These are phyloP conservation scores for Triplophysa yarkandensis DNA, from an alignment of 2,797 vertebrate species.

Conservation along the genomic window DNA sequence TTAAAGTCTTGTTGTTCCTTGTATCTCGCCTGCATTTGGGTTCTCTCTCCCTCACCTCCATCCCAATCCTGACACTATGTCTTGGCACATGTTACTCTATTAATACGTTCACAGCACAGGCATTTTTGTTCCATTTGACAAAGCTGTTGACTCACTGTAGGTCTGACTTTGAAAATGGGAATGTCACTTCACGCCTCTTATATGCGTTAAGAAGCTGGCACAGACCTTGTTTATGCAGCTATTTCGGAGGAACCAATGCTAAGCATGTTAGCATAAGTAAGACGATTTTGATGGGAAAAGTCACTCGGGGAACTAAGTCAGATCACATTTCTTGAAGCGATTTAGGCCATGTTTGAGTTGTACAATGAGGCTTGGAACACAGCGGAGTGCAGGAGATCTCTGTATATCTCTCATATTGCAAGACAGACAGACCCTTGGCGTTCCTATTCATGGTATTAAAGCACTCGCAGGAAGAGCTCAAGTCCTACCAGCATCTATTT, in stretches of 20 bases:
- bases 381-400: conserved; percentile 62
- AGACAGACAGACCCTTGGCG: conserved; percentile 62
- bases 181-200: conserved; percentile 64
- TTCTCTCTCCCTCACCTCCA: too few species aligned
- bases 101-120: not conserved
- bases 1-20: too few species aligned
- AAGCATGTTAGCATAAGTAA: conserved; percentile 73
- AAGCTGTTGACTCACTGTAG: conserved; percentile 59
- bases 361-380: conserved; percentile 67
- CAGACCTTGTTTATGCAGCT: conserved; percentile 69
- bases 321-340: conserved; percentile 62
- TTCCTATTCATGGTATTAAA: conserved; percentile 70
- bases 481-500: conserved; percentile 60
- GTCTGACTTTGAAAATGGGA: conserved; percentile 66
- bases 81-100: not conserved
- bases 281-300: conserved; percentile 67
- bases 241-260: conserved; percentile 72
- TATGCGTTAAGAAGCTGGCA: conserved; percentile 63
- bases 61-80: not conserved
- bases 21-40: too few species aligned
- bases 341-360: conserved; percentile 67
- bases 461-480: conserved; percentile 58
- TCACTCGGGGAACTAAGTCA: conserved; percentile 71
- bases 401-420: conserved; percentile 58
- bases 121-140: conserved; percentile 28